A percentile compares a stretch with the other conserved stretches of the same genome.
Evolutionary conservation across 2,888 invertebrate genomes (phyloP).

Genomic region (Ditylenchus weischeri): DNA sequence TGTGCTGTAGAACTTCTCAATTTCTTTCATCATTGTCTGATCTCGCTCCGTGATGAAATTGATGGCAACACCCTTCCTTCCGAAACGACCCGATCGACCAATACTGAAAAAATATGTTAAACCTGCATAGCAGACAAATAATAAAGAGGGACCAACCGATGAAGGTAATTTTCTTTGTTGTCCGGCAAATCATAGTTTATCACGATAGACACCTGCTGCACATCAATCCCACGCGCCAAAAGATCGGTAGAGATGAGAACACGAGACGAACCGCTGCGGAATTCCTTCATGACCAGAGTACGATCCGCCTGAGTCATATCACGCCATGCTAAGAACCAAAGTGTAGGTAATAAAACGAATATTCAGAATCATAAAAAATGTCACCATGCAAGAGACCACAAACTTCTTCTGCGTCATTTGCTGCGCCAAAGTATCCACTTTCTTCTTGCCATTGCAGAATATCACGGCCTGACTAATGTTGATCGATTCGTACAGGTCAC

Average conservation of each 20-base stretch:
- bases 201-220: constrained; percentile 84
- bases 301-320: constrained; percentile 99
- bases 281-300: constrained; percentile 86
- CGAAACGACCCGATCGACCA: constrained; percentile 98
- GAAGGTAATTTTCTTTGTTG: constrained; percentile 98
- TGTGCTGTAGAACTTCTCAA: constrained; percentile 96
- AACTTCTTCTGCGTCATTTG: constrained; percentile 91
- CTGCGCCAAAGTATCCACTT: constrained; percentile 87
- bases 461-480: constrained; percentile 99
- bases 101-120: constrained; percentile 68
- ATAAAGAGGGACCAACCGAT: constrained; percentile 87
- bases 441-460: constrained; percentile 94
- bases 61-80: constrained; percentile 98
- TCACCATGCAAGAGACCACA: constrained; percentile 87
- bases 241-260: constrained; percentile 98
- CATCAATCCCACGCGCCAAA: constrained; percentile 97
- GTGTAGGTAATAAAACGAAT: background rate
- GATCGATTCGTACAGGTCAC: constrained; percentile 83
- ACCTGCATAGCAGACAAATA: too few relatives aligned
- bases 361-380: constrained; percentile 1
- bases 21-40: constrained; percentile 87
- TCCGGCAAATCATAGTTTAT: constrained; percentile 99
- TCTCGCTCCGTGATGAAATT: constrained; percentile 97
- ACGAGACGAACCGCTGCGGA: constrained; percentile 95
- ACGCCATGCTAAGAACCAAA: constrained; percentile 75